Conservation (phyloP, 2,113 vertebrate genomes). For the Catagonus wagneri region DNA sequence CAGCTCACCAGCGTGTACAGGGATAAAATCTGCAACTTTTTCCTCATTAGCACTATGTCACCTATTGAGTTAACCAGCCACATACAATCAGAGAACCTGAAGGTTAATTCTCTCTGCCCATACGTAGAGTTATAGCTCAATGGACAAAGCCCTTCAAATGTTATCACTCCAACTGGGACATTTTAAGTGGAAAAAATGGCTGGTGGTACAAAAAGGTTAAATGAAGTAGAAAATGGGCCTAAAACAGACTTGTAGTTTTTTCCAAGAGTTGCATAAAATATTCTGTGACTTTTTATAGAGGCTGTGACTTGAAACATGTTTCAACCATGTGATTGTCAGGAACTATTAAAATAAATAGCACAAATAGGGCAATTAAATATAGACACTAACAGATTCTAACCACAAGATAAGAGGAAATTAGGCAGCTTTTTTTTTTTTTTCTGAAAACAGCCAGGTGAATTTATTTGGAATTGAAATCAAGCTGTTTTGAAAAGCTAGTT, state of each 20-base stretch:
- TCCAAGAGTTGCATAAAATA: constrained; percentile 62
- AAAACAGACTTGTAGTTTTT: constrained; percentile 57
- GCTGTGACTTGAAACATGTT: constrained; percentile 54
- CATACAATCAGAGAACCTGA: constrained; percentile 53
- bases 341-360: constrained; percentile 77
- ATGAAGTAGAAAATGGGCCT: constrained; percentile 61
- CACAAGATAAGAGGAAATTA: constrained; percentile 58
- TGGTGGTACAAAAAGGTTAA: constrained; percentile 65
- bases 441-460: constrained; percentile 70
- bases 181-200: constrained; percentile 66
- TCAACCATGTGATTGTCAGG: constrained; percentile 58
- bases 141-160: constrained; percentile 70
- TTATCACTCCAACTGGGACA: constrained; percentile 57
- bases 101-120: constrained; percentile 76
- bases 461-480: constrained; percentile 67
- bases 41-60: constrained; percentile 67
- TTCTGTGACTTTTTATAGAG: constrained; percentile 64
- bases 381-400: constrained; percentile 68
- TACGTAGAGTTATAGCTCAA: constrained; percentile 67
- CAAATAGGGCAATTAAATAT: constrained; percentile 75
- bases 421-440: constrained; percentile 66
- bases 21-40: constrained; percentile 9
- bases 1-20: not conserved
- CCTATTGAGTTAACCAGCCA: constrained; percentile 64
- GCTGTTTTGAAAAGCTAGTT: constrained; percentile 56